A percentile compares a stretch with the other conserved stretches of the same genome.
Conservation (phyloP, 2,113 vertebrate genomes). For the Apodemus sylvaticus region DNA sequence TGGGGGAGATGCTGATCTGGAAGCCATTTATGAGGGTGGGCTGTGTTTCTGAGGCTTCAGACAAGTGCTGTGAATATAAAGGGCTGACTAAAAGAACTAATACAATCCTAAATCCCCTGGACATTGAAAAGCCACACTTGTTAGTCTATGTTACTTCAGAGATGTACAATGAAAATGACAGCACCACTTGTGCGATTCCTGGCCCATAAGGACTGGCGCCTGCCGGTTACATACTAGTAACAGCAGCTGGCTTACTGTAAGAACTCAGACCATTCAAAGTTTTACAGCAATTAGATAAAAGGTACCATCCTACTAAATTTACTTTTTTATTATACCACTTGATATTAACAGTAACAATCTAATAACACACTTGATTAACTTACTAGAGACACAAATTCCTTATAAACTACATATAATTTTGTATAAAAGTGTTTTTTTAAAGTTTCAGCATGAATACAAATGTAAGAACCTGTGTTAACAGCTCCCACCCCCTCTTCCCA, state of each 20-base stretch:
- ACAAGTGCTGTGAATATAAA: background rate
- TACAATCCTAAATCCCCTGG: background rate
- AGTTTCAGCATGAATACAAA: constrained; percentile 52
- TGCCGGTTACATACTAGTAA: background rate
- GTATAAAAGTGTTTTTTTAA: constrained; percentile 40
- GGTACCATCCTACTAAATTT: constrained; percentile 30
- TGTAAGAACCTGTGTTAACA: constrained; percentile 38
- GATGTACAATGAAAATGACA: background rate
- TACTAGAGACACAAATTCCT: constrained; percentile 35
- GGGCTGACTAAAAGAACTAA: background rate
- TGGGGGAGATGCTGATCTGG: background rate
- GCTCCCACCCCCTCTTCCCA: constrained; percentile 48
- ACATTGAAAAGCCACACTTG: background rate
- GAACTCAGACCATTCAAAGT: background rate
- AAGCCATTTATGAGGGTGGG: background rate
- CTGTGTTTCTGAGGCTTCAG: background rate
- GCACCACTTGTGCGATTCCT: background rate
- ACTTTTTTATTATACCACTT: constrained; percentile 24
- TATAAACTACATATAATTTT: constrained; percentile 34
- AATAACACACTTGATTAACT: background rate
- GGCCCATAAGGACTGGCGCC: background rate
- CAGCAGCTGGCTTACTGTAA: background rate
- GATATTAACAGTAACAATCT: constrained; percentile 39
- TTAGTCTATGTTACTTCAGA: background rate
- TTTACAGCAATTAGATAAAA: background rate